phyloP scores from a whole-genome alignment of 1,140 invertebrate species.

The Tetragnatha versicolor region DNA sequence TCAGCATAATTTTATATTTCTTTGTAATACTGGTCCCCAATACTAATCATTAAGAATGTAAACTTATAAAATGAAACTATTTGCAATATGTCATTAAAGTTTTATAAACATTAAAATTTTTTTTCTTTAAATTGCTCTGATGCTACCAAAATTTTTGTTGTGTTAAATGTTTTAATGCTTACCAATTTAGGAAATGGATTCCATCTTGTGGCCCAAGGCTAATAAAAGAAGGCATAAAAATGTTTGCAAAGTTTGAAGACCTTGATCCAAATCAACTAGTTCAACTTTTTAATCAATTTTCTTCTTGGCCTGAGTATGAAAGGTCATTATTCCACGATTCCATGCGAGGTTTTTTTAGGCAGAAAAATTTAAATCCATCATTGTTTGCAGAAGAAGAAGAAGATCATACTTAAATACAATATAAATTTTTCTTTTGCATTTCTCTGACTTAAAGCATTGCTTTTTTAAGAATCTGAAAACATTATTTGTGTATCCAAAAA shows the following conservation, averaged over 20 bases:
- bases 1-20: not conserved
- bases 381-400: no score
- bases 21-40: not conserved
- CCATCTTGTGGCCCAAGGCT: slow-evolving; percentile 71
- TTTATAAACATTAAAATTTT: not conserved
- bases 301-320: slow-evolving; percentile 70
- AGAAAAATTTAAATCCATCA: no score
- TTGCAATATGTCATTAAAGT: not conserved
- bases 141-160: not conserved
- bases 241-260: slow-evolving; percentile 72
- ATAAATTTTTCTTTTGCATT: no score
- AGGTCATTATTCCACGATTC: slow-evolving; percentile 12
- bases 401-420: no score
- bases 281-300: slow-evolving; percentile 67
- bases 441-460: no score
- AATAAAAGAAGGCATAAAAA: slow-evolving; percentile 70
- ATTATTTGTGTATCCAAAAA: no score
- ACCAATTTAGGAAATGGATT: slow-evolving; percentile 69
- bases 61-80: not conserved
- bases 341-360: not conserved
- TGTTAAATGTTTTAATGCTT: not conserved
- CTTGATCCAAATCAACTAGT: slow-evolving; percentile 68
- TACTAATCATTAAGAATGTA: not conserved
- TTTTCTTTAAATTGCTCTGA: not conserved
- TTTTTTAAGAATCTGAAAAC: no score